Evolutionary conservation across 1,140 invertebrate genomes (phyloP).

Genomic region (Whitmania pigra): DNA sequence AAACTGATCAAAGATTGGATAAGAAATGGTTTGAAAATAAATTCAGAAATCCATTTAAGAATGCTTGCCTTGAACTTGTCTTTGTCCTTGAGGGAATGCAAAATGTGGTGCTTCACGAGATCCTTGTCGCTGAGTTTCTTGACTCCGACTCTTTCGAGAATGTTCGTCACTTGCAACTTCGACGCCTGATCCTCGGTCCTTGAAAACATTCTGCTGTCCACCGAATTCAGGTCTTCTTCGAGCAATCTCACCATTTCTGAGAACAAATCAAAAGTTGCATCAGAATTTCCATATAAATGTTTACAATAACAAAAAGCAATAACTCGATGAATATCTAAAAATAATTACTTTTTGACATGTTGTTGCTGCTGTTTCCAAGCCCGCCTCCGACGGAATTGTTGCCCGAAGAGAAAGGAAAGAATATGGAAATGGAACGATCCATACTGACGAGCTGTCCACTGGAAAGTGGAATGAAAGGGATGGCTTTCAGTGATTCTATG

Average conservation of each 20-base stretch:
- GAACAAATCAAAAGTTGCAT: neutral
- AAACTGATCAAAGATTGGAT: neutral
- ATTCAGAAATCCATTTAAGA: neutral
- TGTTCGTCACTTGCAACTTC: slow-evolving; percentile 35
- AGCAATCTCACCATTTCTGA: slow-evolving; percentile 21
- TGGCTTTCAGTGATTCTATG: no score
- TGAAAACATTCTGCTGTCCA: slow-evolving; percentile 29
- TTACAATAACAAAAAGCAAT: neutral
- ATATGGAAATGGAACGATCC: no score
- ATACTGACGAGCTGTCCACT: no score
- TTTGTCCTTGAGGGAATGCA: slow-evolving; percentile 30
- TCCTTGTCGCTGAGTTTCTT: slow-evolving; percentile 33
- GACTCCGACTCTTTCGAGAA: slow-evolving; percentile 32
- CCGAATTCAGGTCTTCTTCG: slow-evolving; percentile 33
- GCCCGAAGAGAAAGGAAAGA: no score
- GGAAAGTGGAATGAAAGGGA: no score
- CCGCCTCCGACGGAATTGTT: no score
- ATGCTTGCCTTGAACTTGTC: slow-evolving; percentile 19
- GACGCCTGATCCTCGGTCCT: slow-evolving; percentile 32
- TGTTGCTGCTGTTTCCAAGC: neutral
- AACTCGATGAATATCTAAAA: no score
- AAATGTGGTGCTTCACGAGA: slow-evolving; percentile 37
- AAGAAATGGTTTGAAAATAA: neutral
- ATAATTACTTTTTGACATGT: no score
- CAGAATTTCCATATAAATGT: neutral